These are phyloP conservation scores for Cochlearius cochlearius DNA, from an alignment of 2,113 vertebrate genomes.

Conservation along the genomic window DNA sequence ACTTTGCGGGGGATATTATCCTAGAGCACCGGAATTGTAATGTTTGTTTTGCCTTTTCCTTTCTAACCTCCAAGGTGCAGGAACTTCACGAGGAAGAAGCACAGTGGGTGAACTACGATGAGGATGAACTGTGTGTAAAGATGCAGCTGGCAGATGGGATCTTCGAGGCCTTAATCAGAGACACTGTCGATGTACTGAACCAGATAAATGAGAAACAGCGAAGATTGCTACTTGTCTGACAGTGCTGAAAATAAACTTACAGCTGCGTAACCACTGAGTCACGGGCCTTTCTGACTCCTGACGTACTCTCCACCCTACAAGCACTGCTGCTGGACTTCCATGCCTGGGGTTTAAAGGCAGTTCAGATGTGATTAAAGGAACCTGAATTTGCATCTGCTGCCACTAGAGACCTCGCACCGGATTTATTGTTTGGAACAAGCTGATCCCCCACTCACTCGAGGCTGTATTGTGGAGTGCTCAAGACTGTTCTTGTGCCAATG, in stretches of 20 bases:
- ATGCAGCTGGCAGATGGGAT: conserved; percentile 97
- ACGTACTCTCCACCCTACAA: conserved; percentile 14
- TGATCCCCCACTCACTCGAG: not conserved
- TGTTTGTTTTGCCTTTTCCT: not conserved
- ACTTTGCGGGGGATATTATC: not conserved
- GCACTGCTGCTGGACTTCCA: conserved; percentile 35
- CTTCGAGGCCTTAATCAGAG: conserved; percentile 93
- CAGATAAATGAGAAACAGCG: conserved; percentile 85
- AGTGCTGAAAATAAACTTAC: conserved; percentile 67
- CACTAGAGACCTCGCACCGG: conserved; percentile 19
- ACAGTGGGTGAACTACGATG: conserved; percentile 97
- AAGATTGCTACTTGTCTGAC: conserved; percentile 76
- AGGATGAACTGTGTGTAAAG: conserved; percentile 95
- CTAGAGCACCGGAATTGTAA: not conserved
- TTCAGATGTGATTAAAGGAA: conserved; percentile 23
- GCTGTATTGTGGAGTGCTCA: not conserved
- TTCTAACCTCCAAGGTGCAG: conserved; percentile 81
- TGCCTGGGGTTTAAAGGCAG: not conserved
- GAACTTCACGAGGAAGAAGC: conserved; percentile 96
- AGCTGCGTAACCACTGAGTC: conserved; percentile 46
- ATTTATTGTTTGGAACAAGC: conserved; percentile 19
- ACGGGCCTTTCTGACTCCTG: conserved; percentile 47
- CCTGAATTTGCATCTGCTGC: conserved; percentile 18
- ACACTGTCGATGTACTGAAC: conserved; percentile 87
- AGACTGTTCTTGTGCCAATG: not conserved